Evolutionary conservation across 2,797 vertebrate species (phyloP).

Genomic region (Hafferia zeledoni): DNA sequence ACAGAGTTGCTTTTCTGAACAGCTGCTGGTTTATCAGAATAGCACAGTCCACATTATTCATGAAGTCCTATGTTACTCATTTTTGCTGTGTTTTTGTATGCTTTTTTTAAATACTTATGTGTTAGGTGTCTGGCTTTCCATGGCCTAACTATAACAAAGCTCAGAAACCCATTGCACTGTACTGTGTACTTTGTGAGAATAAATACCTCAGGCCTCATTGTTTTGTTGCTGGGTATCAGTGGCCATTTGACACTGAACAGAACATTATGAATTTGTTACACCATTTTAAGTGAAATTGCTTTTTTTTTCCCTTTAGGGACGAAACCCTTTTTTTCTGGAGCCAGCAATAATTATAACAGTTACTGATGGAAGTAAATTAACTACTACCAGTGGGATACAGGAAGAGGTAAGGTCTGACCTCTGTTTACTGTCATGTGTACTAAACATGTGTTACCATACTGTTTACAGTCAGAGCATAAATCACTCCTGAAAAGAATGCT

Average conservation of each 20-base stretch:
- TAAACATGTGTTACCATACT: background rate
- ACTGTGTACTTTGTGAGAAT: background rate
- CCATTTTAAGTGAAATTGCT: background rate
- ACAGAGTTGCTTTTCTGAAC: background rate
- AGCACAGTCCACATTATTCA: background rate
- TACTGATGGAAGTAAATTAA: constrained; percentile 94
- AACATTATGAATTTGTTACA: background rate
- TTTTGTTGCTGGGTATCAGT: background rate
- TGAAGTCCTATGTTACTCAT: background rate
- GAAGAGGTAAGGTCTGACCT: constrained; percentile 87
- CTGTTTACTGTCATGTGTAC: background rate
- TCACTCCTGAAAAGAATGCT: background rate
- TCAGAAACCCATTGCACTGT: background rate
- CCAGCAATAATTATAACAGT: constrained; percentile 94
- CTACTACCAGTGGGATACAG: constrained; percentile 89
- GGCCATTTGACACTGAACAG: background rate
- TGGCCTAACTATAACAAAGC: background rate
- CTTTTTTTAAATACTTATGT: background rate
- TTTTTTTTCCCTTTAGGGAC: constrained; percentile 79
- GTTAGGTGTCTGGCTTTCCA: background rate
- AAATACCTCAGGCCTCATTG: background rate
- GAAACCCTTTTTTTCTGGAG: constrained; percentile 96
- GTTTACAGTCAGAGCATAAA: background rate
- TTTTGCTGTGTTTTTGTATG: background rate
- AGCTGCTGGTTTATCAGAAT: background rate